These are phyloP conservation scores for Ganaspis sp. DNA, from an alignment of 1,140 invertebrate species.

Conservation along the genomic window DNA sequence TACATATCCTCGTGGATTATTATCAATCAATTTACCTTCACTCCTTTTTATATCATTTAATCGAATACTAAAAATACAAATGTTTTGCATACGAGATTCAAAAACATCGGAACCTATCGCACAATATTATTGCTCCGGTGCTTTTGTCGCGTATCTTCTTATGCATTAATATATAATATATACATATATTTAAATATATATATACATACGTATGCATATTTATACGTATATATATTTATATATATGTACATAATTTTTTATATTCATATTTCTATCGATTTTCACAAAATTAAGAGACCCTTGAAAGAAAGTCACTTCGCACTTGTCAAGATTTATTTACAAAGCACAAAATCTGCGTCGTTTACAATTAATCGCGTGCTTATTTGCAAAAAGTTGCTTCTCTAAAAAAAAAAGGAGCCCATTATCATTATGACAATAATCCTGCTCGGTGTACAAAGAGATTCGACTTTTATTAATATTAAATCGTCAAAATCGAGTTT, in stretches of 20 bases:
- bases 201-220: conserved; percentile 18
- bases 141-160: conserved; percentile 17
- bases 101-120: conserved; percentile 56
- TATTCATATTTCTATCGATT: conserved; percentile 64
- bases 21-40: conserved; percentile 72
- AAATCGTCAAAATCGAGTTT: conserved; percentile 32
- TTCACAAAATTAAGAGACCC: conserved; percentile 70
- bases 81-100: conserved; percentile 67
- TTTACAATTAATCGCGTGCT: conserved; percentile 22
- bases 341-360: conserved; percentile 22
- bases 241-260: conserved; percentile 43
- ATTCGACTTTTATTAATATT: conserved; percentile 31
- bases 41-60: conserved; percentile 72
- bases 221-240: conserved; percentile 48
- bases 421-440: background rate
- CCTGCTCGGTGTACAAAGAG: background rate
- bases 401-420: background rate
- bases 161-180: conserved; percentile 3
- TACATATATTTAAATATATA: conserved; percentile 47
- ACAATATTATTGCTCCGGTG: conserved; percentile 22
- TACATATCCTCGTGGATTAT: conserved; percentile 72
- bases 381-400: conserved; percentile 16
- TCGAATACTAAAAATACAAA: conserved; percentile 76
- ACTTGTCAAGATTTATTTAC: conserved; percentile 31
- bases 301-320: conserved; percentile 52